Evolutionary conservation across 2,113 vertebrate species (phyloP), one percentile per base, ranked within the genome.

Genomic region (Rhinolophus ferrumequinum): DNA sequence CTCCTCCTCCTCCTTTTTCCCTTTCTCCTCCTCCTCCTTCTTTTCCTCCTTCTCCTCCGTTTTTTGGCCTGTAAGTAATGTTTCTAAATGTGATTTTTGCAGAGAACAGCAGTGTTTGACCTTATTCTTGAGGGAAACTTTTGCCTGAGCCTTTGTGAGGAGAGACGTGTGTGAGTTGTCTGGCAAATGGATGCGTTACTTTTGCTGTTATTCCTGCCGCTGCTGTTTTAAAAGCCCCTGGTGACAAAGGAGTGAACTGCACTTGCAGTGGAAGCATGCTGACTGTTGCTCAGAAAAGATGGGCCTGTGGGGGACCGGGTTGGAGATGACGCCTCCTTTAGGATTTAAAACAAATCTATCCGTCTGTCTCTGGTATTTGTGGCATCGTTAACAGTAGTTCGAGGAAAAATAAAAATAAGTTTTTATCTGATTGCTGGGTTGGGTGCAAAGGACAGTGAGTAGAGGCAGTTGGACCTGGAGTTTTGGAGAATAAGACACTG

Each of bases 51-150:
- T 69, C 60, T 54, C 52, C 14, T 54, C 4, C 12, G 2, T 54
- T 54, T 54, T 54, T 52, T 14, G 5, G 58, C 44, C 76, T 21
- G 41, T 0, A 7, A 86, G 82, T 60, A 50, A 66, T 6, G 69
- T 93, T 96, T 93, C 67, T 92, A 94, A 96, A 88, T 75, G 76
- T 81, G 73, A 72, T n/a, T 16, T 88, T 70, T 75, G 73, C 73
- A 6, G 52, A 84, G 85, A 90, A 88, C 35, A 33, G 28, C 33
- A 0, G 12, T 19, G 12, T 85, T 7, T 96, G 97, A 94, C 96
- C 91, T 96, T 83, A 38, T 94, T 97, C 96, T 94, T 2, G 47
- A 62, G 88, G 88, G 64, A 70, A 90, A 69, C 81, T 94, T 94
- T 66, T 62, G 84, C 77, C 94, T 66, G 28, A 30, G 33, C 64